Conservation (phyloP, 2,113 vertebrate genomes). For the zebrafish (Danio rerio) region DNA sequence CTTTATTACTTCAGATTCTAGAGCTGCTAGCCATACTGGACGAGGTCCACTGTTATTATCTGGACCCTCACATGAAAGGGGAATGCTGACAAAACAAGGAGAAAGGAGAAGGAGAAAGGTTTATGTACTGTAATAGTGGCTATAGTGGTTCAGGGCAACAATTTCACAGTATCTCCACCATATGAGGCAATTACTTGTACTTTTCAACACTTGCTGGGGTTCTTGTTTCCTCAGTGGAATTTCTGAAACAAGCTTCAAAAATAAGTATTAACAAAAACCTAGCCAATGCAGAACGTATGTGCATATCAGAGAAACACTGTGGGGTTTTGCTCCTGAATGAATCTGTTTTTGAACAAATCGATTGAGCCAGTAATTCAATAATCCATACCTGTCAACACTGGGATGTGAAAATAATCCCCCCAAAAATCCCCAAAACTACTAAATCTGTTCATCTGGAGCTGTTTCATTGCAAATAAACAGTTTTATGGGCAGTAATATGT, state of each 20-base stretch:
- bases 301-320: too few species aligned
- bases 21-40: constrained; percentile 52
- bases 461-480: too few species aligned
- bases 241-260: not conserved
- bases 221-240: constrained; percentile 1
- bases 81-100: not conserved
- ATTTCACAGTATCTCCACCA: not conserved
- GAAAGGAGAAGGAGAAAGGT: not conserved
- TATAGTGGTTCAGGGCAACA: constrained; percentile 34
- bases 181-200: not conserved
- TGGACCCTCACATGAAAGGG: constrained; percentile 53
- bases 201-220: not conserved
- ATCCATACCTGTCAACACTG: too few species aligned
- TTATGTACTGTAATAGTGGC: not conserved
- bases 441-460: too few species aligned
- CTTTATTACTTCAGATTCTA: constrained; percentile 52
- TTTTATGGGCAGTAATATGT: too few species aligned
- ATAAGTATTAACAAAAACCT: too few species aligned
- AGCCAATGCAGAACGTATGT: too few species aligned
- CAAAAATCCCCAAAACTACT: too few species aligned
- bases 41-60: constrained; percentile 53
- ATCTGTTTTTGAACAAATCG: too few species aligned
- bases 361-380: too few species aligned
- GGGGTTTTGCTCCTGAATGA: too few species aligned
- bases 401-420: too few species aligned